Evolutionary conservation across 2,113 vertebrate species (phyloP).

Genomic region (Platichthys flesus): DNA sequence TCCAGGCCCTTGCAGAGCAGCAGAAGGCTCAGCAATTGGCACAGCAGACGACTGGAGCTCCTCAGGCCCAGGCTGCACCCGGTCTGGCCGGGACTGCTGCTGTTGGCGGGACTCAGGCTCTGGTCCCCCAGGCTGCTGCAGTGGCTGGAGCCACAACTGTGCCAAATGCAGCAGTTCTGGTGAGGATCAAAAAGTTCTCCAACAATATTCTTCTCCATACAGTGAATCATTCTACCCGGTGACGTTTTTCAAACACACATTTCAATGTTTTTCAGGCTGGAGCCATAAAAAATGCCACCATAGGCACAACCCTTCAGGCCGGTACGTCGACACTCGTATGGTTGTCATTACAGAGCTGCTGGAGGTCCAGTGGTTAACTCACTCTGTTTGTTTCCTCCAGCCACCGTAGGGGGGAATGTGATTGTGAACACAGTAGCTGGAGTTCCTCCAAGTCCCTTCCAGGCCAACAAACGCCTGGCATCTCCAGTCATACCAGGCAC

Average conservation of each 20-base stretch:
- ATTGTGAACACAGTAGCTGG: conserved; percentile 94
- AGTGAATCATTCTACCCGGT: background rate
- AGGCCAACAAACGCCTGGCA: conserved; percentile 93
- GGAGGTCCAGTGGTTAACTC: conserved; percentile 29
- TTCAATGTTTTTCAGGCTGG: conserved; percentile 85
- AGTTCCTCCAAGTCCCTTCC: conserved; percentile 90
- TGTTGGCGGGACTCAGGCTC: conserved; percentile 79
- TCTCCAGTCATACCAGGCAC: conserved; percentile 89
- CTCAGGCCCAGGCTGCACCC: conserved; percentile 74
- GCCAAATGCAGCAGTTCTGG: conserved; percentile 91
- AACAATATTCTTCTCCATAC: background rate
- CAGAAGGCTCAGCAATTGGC: conserved; percentile 89
- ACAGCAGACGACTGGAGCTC: conserved; percentile 82
- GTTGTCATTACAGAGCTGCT: conserved; percentile 20
- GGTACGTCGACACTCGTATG: conserved; percentile 80
- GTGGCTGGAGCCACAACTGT: conserved; percentile 86
- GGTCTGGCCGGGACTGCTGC: conserved; percentile 78
- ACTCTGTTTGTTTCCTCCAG: conserved; percentile 73
- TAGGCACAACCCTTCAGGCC: conserved; percentile 91
- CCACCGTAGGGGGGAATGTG: conserved; percentile 93
- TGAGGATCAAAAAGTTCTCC: conserved; percentile 74
- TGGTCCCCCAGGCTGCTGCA: conserved; percentile 85
- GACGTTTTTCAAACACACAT: conserved; percentile 9
- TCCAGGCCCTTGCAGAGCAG: conserved; percentile 90
- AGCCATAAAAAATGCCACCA: conserved; percentile 90